Evolutionary conservation across 2,113 vertebrate genomes (phyloP).

Genomic region (Lophotis ruficrista): DNA sequence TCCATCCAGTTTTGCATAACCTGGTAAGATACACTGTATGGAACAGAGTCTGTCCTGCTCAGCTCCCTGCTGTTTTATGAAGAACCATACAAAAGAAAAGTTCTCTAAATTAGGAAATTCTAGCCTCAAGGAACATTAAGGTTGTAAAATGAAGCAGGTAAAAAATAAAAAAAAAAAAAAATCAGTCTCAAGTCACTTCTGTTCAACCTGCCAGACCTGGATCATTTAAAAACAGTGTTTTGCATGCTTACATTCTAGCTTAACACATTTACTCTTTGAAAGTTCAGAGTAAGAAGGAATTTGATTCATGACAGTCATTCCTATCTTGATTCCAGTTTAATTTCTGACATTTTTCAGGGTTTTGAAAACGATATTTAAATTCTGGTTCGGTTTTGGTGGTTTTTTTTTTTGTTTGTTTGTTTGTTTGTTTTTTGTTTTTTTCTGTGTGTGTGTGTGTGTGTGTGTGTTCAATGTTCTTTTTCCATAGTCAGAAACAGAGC

Average conservation of each 20-base stretch:
- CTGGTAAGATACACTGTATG: neutral
- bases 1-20: conserved; percentile 12
- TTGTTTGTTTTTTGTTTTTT: too few species aligned
- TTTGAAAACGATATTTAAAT: neutral
- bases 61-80: neutral
- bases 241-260: neutral
- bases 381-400: neutral
- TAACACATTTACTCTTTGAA: neutral
- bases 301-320: neutral
- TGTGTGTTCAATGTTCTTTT: neutral
- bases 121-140: neutral
- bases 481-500: neutral
- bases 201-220: neutral
- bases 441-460: too few species aligned
- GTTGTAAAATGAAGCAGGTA: neutral
- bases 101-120: neutral
- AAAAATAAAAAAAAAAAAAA: neutral
- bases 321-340: neutral
- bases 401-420: neutral
- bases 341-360: neutral
- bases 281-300: neutral
- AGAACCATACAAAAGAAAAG: neutral
- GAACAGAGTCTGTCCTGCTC: neutral
- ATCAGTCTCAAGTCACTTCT: neutral
- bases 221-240: neutral